phyloP scores from a whole-genome alignment of 2,888 invertebrate genomes.

The Eremobia ochroleuca region DNA sequence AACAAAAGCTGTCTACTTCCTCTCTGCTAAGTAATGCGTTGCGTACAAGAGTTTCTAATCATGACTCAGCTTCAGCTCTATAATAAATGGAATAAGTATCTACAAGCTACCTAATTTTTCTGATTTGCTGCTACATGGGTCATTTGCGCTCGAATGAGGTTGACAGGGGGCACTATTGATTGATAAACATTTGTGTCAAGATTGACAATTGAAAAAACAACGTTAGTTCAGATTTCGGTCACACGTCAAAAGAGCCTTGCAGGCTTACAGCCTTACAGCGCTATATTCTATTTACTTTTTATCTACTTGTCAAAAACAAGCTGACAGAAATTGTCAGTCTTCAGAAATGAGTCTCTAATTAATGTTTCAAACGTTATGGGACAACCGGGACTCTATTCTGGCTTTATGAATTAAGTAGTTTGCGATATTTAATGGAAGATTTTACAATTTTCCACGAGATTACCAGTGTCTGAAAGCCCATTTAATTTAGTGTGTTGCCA shows the following conservation, averaged over 20 bases:
- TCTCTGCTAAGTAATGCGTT: conserved; percentile 56
- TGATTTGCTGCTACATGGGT: not conserved
- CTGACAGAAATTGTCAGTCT: not conserved
- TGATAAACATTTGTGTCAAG: too few relatives aligned
- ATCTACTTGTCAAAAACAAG: not conserved
- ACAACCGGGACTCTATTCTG: not conserved
- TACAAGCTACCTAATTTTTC: not conserved
- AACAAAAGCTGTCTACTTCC: conserved; percentile 58
- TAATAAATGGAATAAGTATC: conserved; percentile 12
- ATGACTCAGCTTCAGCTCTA: conserved; percentile 48
- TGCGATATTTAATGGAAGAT: too few relatives aligned
- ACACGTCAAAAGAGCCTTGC: too few relatives aligned
- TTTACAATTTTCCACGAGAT: too few relatives aligned
- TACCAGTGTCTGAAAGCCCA: not conserved
- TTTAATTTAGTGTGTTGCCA: not conserved
- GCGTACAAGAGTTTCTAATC: conserved; percentile 56
- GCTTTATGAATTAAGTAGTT: not conserved
- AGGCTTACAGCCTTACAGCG: too few relatives aligned
- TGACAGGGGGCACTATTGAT: too few relatives aligned
- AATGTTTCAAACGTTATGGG: not conserved
- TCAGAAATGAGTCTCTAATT: not conserved
- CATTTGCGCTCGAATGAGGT: too few relatives aligned
- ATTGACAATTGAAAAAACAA: too few relatives aligned
- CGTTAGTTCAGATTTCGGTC: too few relatives aligned
- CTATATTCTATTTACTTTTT: too few relatives aligned